These are phyloP conservation scores for Drosophila equinoxialis DNA, from an alignment of 1,140 invertebrate genomes.

Conservation along the genomic window DNA sequence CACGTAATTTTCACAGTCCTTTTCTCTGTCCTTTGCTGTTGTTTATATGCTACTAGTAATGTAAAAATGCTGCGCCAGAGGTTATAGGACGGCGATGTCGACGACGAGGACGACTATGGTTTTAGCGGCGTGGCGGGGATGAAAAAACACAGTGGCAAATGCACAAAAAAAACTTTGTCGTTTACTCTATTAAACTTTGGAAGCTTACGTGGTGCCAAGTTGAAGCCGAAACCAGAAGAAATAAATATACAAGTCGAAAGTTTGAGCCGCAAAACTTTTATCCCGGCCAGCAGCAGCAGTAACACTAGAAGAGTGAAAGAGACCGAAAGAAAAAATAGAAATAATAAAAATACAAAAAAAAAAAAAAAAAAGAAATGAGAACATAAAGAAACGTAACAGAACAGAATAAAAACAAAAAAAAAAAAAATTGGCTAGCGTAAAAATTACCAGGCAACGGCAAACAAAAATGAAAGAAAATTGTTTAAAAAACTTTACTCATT, in stretches of 20 bases:
- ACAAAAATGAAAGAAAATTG: slow-evolving; percentile 67
- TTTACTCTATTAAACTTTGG: slow-evolving; percentile 82
- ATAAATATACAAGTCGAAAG: slow-evolving; percentile 79
- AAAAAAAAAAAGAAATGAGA: slow-evolving; percentile 26
- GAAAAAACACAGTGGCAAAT: slow-evolving; percentile 58
- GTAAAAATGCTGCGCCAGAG: slow-evolving; percentile 24
- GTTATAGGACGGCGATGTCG: neutral
- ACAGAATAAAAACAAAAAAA: no score
- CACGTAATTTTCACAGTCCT: slow-evolving; percentile 64
- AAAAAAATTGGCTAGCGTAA: slow-evolving; percentile 50
- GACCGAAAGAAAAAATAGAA: slow-evolving; percentile 15
- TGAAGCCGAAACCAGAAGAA: slow-evolving; percentile 78
- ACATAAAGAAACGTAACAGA: slow-evolving; percentile 29
- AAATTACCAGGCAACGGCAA: slow-evolving; percentile 60
- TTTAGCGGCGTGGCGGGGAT: slow-evolving; percentile 3
- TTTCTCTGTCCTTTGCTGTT: slow-evolving; percentile 24
- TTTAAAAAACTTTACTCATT: slow-evolving; percentile 81
- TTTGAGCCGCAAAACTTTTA: slow-evolving; percentile 69
- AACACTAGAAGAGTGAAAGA: neutral
- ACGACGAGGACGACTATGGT: no score
- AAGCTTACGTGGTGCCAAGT: slow-evolving; percentile 79
- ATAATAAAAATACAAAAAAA: slow-evolving; percentile 15
- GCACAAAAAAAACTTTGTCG: slow-evolving; percentile 72
- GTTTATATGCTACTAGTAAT: slow-evolving; percentile 56
- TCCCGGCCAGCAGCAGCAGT: slow-evolving; percentile 1